Percentiles rank a stretch among this genome's conserved stretches.
These are phyloP conservation scores for Salpingus planirostris DNA, from an alignment of 2,888 invertebrate genomes.

Conservation along the genomic window DNA sequence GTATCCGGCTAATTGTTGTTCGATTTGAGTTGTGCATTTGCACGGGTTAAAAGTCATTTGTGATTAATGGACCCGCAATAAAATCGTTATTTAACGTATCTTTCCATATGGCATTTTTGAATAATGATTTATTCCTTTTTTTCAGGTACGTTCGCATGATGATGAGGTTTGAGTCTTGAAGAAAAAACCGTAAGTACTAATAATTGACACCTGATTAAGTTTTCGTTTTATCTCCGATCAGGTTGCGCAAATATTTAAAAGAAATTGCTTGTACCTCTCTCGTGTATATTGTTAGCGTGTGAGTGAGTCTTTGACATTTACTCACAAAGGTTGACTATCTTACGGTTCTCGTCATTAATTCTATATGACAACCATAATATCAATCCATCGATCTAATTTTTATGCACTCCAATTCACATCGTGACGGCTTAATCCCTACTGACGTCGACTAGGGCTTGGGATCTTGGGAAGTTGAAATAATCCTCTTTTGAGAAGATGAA, in stretches of 20 bases:
- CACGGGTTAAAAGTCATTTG: constrained; percentile 1
- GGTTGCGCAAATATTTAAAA: constrained; percentile 8
- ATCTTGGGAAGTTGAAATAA: constrained; percentile 12
- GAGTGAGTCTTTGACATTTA: constrained; percentile 12
- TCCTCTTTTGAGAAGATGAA: constrained; percentile 9
- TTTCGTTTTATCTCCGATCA: constrained; percentile 5
- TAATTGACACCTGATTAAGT: too few species aligned
- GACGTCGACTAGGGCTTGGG: constrained; percentile 19
- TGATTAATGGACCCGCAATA: constrained; percentile 9
- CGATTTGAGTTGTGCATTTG: too few species aligned
- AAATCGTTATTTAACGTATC: too few species aligned
- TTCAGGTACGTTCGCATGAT: constrained; percentile 23
- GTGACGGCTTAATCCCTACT: constrained; percentile 17
- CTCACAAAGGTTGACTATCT: constrained; percentile 12
- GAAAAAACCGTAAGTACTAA: too few species aligned
- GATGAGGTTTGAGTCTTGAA: too few species aligned
- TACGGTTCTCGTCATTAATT: constrained; percentile 18
- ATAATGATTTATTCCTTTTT: too few species aligned
- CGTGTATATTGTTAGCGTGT: too few species aligned
- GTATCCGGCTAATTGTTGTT: too few species aligned
- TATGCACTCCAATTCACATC: constrained; percentile 24
- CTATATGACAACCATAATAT: constrained; percentile 22
- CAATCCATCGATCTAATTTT: constrained; percentile 26
- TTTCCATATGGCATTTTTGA: too few species aligned
- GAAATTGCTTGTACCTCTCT: constrained; percentile 7